Base-by-base conservation (phyloP, 1,140 invertebrate species). In the Odontomachus brunneus region DNA sequence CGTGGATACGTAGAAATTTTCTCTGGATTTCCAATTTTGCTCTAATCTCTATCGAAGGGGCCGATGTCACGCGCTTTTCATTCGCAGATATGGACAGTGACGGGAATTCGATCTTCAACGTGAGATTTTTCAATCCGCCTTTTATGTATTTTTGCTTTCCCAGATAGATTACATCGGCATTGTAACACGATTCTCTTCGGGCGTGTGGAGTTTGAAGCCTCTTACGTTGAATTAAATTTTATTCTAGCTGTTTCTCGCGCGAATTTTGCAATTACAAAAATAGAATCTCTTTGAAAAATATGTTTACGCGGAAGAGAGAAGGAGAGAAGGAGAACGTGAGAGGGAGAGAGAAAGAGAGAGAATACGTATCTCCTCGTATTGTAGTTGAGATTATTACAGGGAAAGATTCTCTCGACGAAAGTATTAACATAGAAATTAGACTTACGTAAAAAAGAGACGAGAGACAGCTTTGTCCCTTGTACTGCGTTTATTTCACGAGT, bases 21-120 rank as follows among this genome's bases (percentile, higher is more conserved):
- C n/a, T 69, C 63, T 69, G n/a, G 22, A 71, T 80, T 80, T 80
- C 48, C 65, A 80, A 80, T 80, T 53, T 44, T 22, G 65, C 22
- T 48, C 12, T 71, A 80, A 80, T 80, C 75, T 80, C 75, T 51
- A 57, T 12, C 65, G 66, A 33, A 71, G 65, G 14, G 51, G 48
- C 33, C 38, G 33, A 69, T 59, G 75, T 80, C 75, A 80, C 75
- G 65, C 75, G 65, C 75, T 51, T 71, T 69, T 57, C 65, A n/a
- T 71, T 57, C 51, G 14, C 51, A 55, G 29, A 29, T 24, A 53
- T 9, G 29, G 26, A 63, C 44, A 17, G 24, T 62, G 44, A 17
- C 14, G 33, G 53, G 19, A 44, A 48, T 80, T 80, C 69, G 22
- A 19, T 69, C 33, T 19, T 44, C 51, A 44, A 66, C 19, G 4